Percentiles rank a stretch among this genome's conserved stretches.
phyloP scores from a whole-genome alignment of 2,113 vertebrate genomes.

The Synchiropus splendidus region DNA sequence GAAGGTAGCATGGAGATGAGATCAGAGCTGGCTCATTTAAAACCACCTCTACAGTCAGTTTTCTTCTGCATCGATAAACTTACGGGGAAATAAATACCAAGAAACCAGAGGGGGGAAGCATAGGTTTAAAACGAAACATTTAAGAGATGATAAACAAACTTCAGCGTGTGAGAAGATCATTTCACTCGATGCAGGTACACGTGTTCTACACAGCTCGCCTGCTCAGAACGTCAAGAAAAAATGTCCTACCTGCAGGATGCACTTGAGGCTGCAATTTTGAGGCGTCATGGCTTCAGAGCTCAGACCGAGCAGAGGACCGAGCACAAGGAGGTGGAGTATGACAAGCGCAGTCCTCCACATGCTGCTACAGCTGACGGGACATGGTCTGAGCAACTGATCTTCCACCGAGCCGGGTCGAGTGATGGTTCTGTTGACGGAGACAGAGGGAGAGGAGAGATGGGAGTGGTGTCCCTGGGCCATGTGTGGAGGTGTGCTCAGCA shows the following conservation, averaged over 20 bases:
- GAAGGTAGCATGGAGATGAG: too few relatives aligned
- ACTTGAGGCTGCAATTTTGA: constrained; percentile 56
- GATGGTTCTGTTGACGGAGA: neutral
- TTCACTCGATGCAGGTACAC: too few relatives aligned
- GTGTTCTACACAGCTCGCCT: too few relatives aligned
- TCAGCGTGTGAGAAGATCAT: too few relatives aligned
- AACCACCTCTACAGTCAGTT: too few relatives aligned
- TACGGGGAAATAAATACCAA: too few relatives aligned
- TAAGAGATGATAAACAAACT: too few relatives aligned
- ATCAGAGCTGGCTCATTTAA: too few relatives aligned
- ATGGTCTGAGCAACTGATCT: neutral
- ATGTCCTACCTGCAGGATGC: constrained; percentile 54
- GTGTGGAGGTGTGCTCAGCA: constrained; percentile 9
- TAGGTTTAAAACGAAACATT: too few relatives aligned
- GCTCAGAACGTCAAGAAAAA: too few relatives aligned
- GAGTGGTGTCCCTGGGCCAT: constrained; percentile 47
- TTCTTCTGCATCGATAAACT: too few relatives aligned
- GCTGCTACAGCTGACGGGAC: constrained; percentile 5
- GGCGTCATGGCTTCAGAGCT: constrained; percentile 30
- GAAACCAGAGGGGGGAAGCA: too few relatives aligned
- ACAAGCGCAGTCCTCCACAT: constrained; percentile 42
- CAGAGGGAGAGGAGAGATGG: constrained; percentile 14
- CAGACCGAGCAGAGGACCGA: neutral
- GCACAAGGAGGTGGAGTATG: constrained; percentile 13
- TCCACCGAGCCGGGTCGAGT: neutral